Base-by-base conservation (phyloP, 2,113 vertebrate genomes). In the Pterophyllum scalare region DNA sequence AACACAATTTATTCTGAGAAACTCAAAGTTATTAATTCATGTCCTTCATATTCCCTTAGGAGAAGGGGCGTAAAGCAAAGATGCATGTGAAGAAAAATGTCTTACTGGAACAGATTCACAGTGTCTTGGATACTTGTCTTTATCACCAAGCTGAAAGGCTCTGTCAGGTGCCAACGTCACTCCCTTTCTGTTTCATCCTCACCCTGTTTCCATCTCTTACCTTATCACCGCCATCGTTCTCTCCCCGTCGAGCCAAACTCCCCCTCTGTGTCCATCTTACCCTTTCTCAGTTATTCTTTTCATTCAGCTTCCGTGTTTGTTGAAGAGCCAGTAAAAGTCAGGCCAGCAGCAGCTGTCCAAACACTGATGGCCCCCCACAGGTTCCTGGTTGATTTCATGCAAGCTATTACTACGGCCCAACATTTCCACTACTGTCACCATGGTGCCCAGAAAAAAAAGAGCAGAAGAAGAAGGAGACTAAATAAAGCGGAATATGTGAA, bases 321-420 rank as follows among this genome's bases (percentile, higher is more conserved):
- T 64, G 81, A 94, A 87, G 85, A 90, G 88, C 88, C 91, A 78
- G 88, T 95, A 95, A 96, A 95, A 95, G 86, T 91, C 46, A 72
- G 46, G 86, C 82, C 62, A 90, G 82, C 87, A 91, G 88, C 95
- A 95, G 95, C 95, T 95, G 95, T 91, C 80, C 91, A 95, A 96
- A 96, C 89, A 95, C 24, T 2, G 87, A 90, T 91, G 83, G 43
- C 84, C 91, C 86, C 89, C 89, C 54, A 40, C 89, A 0, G 60
- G 60, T 80, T 85, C 86, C 62, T 54, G 64, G 67, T 82, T 75
- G 83, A 87, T 91, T 91, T 81, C 40, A 19, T 58, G 75, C 64
- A 31, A 17, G 78, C 88, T 67, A 87, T 92, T 90, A 80, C 86
- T 75, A 62, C 64, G 78, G 59, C 58, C 52, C 49, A 43, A 79